Conservation (phyloP, 2,113 vertebrate genomes). For the Lethenteron reissneri region DNA sequence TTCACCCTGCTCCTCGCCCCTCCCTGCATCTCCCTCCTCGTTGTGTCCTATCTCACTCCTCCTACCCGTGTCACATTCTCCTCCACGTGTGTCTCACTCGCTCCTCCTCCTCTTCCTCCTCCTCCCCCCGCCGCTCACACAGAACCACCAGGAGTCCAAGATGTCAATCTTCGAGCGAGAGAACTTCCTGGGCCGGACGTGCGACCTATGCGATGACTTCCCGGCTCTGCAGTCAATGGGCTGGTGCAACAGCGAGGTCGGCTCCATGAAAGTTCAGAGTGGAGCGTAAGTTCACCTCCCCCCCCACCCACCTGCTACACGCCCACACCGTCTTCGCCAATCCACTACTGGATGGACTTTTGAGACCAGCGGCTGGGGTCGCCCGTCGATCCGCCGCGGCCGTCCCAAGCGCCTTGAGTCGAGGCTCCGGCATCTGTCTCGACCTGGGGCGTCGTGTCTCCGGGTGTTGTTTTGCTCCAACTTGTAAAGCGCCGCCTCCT, state of each 20-base stretch:
- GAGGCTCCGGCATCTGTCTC: too few species aligned
- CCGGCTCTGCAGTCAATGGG: slow-evolving; percentile 89
- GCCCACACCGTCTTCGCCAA: too few species aligned
- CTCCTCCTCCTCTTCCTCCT: background rate
- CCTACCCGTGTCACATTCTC: background rate
- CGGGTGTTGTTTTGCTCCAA: too few species aligned
- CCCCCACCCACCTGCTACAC: too few species aligned
- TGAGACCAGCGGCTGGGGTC: too few species aligned
- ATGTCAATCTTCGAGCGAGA: slow-evolving; percentile 65
- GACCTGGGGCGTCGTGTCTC: too few species aligned
- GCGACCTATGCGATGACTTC: slow-evolving; percentile 71
- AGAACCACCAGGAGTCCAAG: slow-evolving; percentile 88
- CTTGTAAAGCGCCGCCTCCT: too few species aligned
- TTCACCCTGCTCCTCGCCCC: background rate
- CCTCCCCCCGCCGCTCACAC: background rate
- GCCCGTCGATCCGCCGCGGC: too few species aligned
- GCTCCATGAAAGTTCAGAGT: slow-evolving; percentile 68
- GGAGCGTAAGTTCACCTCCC: slow-evolving; percentile 45
- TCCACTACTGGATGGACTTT: too few species aligned
- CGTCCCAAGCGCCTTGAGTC: too few species aligned
- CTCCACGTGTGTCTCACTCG: background rate
- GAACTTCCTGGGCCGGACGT: slow-evolving; percentile 70
- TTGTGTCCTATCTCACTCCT: background rate
- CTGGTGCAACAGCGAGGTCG: slow-evolving; percentile 77
- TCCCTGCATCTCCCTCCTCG: background rate